A percentile compares a stretch with the other conserved stretches of the same genome.
These are phyloP conservation scores for Lasioglossum morio DNA, from an alignment of 2,888 invertebrate genomes.

Conservation along the genomic window DNA sequence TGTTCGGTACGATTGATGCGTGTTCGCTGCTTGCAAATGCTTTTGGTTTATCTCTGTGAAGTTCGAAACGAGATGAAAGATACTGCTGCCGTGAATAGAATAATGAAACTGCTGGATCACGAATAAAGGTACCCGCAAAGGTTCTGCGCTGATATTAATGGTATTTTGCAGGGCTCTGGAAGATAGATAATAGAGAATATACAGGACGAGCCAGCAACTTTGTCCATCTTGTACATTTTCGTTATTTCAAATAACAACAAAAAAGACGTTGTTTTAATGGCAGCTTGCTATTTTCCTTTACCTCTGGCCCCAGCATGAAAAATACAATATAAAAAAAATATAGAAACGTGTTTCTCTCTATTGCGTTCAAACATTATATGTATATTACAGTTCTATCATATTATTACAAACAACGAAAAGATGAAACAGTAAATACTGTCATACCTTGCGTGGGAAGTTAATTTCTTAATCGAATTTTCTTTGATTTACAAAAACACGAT, in stretches of 20 bases:
- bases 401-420: not conserved
- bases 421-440: not conserved
- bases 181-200: not conserved
- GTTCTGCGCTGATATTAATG: not conserved
- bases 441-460: not conserved
- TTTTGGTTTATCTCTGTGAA: not conserved
- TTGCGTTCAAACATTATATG: not conserved
- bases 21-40: not conserved
- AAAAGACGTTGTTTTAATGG: not conserved
- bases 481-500: not conserved
- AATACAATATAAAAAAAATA: not conserved
- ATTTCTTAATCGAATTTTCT: not conserved
- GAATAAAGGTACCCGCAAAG: not conserved
- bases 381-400: not conserved
- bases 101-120: constrained; percentile 9
- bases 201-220: not conserved
- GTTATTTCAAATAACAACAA: not conserved
- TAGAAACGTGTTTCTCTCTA: not conserved
- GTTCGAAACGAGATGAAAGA: constrained; percentile 1
- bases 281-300: not conserved
- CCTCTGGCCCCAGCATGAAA: not conserved
- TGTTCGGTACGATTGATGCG: not conserved
- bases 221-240: not conserved
- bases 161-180: not conserved
- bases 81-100: constrained; percentile 1